These are phyloP conservation scores for Pseudonaja textilis DNA, from an alignment of 2,113 vertebrate species.

Conservation along the genomic window DNA sequence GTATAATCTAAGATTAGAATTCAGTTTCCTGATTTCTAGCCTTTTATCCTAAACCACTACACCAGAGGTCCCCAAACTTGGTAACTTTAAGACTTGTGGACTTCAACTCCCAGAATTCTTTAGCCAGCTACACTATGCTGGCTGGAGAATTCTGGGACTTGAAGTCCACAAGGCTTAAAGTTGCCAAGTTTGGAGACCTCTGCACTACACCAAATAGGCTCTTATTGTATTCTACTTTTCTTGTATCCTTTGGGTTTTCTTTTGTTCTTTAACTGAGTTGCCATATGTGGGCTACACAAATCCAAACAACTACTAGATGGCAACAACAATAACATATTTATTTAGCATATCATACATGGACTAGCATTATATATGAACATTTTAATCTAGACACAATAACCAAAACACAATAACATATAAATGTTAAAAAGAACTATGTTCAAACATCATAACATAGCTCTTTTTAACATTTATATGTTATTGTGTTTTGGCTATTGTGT, in stretches of 20 bases:
- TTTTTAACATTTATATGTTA: no score
- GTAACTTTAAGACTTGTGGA: no score
- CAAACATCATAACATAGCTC: no score
- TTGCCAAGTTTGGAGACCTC: no score
- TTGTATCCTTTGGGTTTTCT: not conserved
- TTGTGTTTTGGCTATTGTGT: no score
- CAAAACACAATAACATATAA: not conserved
- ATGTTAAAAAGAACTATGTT: not conserved
- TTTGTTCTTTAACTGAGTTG: not conserved
- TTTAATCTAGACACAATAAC: not conserved
- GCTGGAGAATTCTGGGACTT: no score
- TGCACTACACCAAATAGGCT: not conserved
- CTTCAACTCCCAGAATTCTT: no score
- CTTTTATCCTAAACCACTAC: not conserved
- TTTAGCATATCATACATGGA: not conserved
- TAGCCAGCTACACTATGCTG: no score
- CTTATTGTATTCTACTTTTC: not conserved
- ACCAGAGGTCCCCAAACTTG: not conserved
- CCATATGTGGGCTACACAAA: not conserved
- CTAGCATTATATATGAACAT: not conserved
- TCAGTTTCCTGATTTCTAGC: not conserved
- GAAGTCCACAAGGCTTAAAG: no score
- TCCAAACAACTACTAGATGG: not conserved
- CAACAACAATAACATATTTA: not conserved
- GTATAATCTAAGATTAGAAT: not conserved